Percentiles rank a stretch among this genome's conserved stretches.
phyloP scores from a whole-genome alignment of 2,113 vertebrate genomes.

The Epinephelus moara region DNA sequence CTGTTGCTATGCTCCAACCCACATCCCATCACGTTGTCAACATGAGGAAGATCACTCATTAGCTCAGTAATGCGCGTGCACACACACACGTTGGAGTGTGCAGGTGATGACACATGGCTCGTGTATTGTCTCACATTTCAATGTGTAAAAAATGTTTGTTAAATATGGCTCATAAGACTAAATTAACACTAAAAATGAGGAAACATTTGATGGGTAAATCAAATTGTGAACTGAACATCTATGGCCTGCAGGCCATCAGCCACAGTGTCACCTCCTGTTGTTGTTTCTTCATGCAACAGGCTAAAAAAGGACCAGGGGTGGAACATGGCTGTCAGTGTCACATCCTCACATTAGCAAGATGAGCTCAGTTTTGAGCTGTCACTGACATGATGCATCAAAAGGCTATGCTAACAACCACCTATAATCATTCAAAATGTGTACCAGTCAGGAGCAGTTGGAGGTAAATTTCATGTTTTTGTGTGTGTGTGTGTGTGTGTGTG shows the following conservation, averaged over 20 bases:
- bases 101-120: constrained; percentile 16
- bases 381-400: not conserved
- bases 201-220: constrained; percentile 48
- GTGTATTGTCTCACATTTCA: constrained; percentile 42
- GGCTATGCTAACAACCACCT: not conserved
- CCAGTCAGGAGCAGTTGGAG: not conserved
- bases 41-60: constrained; percentile 68
- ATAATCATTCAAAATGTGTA: not conserved
- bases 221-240: constrained; percentile 38
- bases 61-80: constrained; percentile 30
- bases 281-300: constrained; percentile 9
- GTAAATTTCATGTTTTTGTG: not conserved
- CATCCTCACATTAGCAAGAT: constrained; percentile 19
- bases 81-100: not conserved
- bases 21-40: constrained; percentile 72
- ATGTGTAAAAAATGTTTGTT: constrained; percentile 33
- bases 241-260: constrained; percentile 37
- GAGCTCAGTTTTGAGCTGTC: not conserved
- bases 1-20: constrained; percentile 58
- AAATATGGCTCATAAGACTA: constrained; percentile 34
- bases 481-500: not conserved
- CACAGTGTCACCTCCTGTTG: constrained; percentile 27
- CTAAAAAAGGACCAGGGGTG: not conserved
- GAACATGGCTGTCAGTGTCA: constrained; percentile 7
- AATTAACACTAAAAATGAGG: constrained; percentile 24